Base-by-base conservation (phyloP, 1,140 invertebrate genomes). In the Babylonia areolata region DNA sequence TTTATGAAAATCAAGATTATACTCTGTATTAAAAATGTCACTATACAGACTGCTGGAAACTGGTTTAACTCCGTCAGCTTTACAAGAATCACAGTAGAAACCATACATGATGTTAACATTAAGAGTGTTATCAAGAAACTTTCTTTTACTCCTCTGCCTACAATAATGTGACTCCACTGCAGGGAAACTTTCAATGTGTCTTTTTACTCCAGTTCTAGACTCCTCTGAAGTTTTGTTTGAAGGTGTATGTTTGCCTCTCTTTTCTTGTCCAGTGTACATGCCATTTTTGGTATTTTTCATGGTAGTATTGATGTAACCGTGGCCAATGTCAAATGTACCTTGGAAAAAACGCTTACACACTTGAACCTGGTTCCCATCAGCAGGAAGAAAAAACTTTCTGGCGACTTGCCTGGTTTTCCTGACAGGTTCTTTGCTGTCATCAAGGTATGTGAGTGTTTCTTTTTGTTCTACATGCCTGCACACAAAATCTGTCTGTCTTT, bases 101-200 rank as follows among this genome's bases (percentile, higher is more conserved):
- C 33, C 20, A 51, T 87, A 87, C 87, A 88, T 89, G 77, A 77
- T 88, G 12, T 69, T 73, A 39, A 90, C 87, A 35, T 37, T 83
- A 0, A 90, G 69, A 73, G 84, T 80, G 42, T 31, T 40, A 84
- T 78, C 69, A 23, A 89, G 46, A 58, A 85, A 90, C 37, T 87
- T 40, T 54, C 86, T 84, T 15, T 75, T 87, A 58, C 88, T 81
- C 51, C 87, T 85, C 42, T 87, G 73, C 51, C 85, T 79, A 20
- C 85, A 86, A 35, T 89, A 88, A 58, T 89, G 90, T 6, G 88
- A 84, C 9, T 86, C 86, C 11, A 88, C 42, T 23, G 3, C 79
- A 39, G 82, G 87, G 58, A 90, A 90, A 81, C 77, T 71, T 69
- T 87, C 77, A 39, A 90, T 89, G 71, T 90, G 88, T 12, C 85